Base-by-base conservation (phyloP, 2,888 invertebrate species). In the Selenia dentaria region DNA sequence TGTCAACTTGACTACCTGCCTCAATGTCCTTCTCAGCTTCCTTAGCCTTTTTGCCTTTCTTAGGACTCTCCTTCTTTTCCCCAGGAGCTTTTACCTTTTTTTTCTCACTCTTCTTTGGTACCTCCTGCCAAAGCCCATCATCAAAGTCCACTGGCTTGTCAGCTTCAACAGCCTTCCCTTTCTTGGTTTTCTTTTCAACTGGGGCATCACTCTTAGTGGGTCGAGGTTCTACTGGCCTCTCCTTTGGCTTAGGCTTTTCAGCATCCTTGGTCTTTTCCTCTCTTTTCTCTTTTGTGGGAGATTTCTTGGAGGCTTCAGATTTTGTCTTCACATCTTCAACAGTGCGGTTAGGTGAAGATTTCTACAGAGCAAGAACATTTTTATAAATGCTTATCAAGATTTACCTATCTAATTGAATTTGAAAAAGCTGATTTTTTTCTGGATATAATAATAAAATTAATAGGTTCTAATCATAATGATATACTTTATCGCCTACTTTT, bases 101-200 rank as follows among this genome's bases (percentile, higher is more conserved):
- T 75, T 95, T 95, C 51, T 95, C 95, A 65, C 93, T 92, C 77
- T 94, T 91, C 67, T 94, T 92, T 51, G 94, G 85, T 58, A 95
- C 94, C 59, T 92, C 92, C 84, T 95, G 94, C 96, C 96, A 96
- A 35, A 93, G 92, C 29, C 94, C 95, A 62, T 95, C 95, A 78
- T 95, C 95, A 79, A 92, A 94, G 64, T 94, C 94, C 28, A 92
- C 92, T 6, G 95, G 94, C 71, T 95, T 95, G 61, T 94, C 94
- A 51, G 91, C 82, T 36, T 91, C 87, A 49, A 76, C 75, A 59
- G 89, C 65, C 74, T 93, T 93, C 29, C 80, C 74, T 65, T 93
- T 93, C 72, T 94, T 94, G 58, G 92, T 92, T 53, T 92, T 93
- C 67, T 93, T 93, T 0, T 89, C 87, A 46, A 60, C 54, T 11